Evolutionary conservation across 1,140 invertebrate species (phyloP).

Genomic region (Leptestheria dahalacensis): DNA sequence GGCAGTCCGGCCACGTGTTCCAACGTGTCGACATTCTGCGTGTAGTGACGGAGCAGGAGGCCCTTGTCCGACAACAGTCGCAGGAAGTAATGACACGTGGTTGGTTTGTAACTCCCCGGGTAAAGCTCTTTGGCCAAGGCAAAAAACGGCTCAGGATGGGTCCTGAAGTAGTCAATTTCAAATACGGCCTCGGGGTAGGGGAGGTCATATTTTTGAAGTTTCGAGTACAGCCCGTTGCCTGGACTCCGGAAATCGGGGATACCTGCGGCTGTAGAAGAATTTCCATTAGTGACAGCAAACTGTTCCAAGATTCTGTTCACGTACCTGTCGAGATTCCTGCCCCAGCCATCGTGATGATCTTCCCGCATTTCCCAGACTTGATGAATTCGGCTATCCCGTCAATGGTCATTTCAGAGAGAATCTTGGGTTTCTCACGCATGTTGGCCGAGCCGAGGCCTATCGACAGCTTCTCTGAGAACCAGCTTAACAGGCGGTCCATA

Average conservation of each 20-base stretch:
- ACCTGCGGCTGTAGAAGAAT: conserved; percentile 56
- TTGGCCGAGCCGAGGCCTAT: conserved; percentile 1
- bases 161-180: conserved; percentile 65
- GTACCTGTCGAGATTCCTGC: conserved; percentile 88
- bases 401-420: conserved; percentile 29
- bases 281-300: not conserved
- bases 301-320: not conserved
- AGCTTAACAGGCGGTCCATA: conserved; percentile 9
- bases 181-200: conserved; percentile 92
- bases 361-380: conserved; percentile 55
- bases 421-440: conserved; percentile 8
- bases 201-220: conserved; percentile 78
- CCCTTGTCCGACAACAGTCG: conserved; percentile 40
- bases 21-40: conserved; percentile 54
- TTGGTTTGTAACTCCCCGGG: conserved; percentile 65
- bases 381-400: conserved; percentile 57
- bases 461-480: conserved; percentile 9
- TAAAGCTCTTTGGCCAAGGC: conserved; percentile 73
- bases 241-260: conserved; percentile 90
- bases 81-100: conserved; percentile 69
- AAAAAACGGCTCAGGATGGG: conserved; percentile 76
- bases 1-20: conserved; percentile 75
- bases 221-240: conserved; percentile 78
- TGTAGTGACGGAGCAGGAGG: conserved; percentile 64
- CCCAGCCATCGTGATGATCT: conserved; percentile 82